A percentile compares a stretch with the other conserved stretches of the same genome.
Conservation (phyloP, 2,888 invertebrate species). For the Eristalinus sepulchralis region DNA sequence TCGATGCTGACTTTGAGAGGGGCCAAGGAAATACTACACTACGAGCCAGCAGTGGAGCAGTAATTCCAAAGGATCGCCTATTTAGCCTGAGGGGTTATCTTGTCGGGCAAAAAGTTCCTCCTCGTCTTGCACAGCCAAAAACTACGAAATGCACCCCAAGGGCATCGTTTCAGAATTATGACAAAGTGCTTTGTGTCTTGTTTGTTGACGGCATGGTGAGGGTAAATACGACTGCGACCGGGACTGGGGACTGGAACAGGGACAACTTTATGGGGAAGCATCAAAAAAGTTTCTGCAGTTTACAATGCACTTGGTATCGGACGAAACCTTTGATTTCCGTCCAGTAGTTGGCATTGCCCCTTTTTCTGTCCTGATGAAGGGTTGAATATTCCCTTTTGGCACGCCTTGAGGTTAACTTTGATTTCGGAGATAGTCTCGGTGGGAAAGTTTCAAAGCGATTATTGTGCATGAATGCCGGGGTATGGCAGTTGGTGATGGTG, state of each 20-base stretch:
- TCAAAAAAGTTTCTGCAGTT: conserved; percentile 57
- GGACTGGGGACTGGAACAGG: background rate
- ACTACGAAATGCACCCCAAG: conserved; percentile 51
- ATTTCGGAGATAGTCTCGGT: background rate
- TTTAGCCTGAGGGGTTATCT: conserved; percentile 49
- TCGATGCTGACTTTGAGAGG: conserved; percentile 34
- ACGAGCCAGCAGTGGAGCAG: conserved; percentile 11
- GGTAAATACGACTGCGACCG: background rate
- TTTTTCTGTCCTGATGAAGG: background rate
- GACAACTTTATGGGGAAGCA: conserved; percentile 54
- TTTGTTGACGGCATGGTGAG: conserved; percentile 21
- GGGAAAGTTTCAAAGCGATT: background rate
- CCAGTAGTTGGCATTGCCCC: background rate
- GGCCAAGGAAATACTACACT: conserved; percentile 14
- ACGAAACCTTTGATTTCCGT: conserved; percentile 47
- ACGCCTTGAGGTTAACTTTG: background rate
- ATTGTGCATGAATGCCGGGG: background rate
- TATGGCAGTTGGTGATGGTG: background rate
- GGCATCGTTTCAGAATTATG: conserved; percentile 62
- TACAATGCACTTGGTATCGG: conserved; percentile 62
- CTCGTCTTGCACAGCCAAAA: conserved; percentile 36
- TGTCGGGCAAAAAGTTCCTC: conserved; percentile 45
- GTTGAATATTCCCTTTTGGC: background rate
- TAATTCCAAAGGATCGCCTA: conserved; percentile 41
- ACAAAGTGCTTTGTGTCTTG: conserved; percentile 57